Conservation (phyloP, 2,888 invertebrate species). For the Hemicrepidius hirtus region DNA sequence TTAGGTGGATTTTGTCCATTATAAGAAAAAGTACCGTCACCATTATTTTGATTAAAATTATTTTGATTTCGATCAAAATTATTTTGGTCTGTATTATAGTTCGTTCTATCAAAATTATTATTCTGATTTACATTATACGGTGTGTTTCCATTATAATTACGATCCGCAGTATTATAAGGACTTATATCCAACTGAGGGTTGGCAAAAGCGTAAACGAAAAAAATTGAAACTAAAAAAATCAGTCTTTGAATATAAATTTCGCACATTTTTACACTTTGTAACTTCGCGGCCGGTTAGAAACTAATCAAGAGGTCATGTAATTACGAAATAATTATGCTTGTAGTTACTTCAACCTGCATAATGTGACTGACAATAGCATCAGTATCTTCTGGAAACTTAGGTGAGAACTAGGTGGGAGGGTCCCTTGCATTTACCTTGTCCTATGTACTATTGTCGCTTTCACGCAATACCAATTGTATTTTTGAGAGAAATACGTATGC, state of each 20-base stretch:
- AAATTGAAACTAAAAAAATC: constrained; percentile 1
- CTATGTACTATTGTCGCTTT: constrained; percentile 64
- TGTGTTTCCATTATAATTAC: constrained; percentile 47
- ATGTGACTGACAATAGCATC: constrained; percentile 64
- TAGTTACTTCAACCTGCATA: constrained; percentile 59
- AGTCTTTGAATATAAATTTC: constrained; percentile 7
- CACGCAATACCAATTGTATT: constrained; percentile 61
- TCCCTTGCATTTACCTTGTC: constrained; percentile 64
- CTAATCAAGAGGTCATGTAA: constrained; percentile 31
- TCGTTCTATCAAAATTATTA: constrained; percentile 1
- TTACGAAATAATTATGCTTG: constrained; percentile 50
- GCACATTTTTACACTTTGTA: constrained; percentile 30
- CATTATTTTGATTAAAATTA: constrained; percentile 19
- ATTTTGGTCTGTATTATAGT: constrained; percentile 27
- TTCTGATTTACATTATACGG: constrained; percentile 47
- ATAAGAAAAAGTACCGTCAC: constrained; percentile 26
- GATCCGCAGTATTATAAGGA: constrained; percentile 50
- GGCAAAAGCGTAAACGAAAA: constrained; percentile 1
- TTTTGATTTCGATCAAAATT: constrained; percentile 7
- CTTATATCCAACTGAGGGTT: constrained; percentile 60
- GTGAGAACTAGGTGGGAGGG: constrained; percentile 66
- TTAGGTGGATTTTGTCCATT: constrained; percentile 14
- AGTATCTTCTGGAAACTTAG: constrained; percentile 64
- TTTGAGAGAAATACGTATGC: constrained; percentile 57
- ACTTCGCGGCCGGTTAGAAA: constrained; percentile 12